Evolutionary conservation across 2,797 vertebrate genomes (phyloP).

Genomic region (Manis javanica): DNA sequence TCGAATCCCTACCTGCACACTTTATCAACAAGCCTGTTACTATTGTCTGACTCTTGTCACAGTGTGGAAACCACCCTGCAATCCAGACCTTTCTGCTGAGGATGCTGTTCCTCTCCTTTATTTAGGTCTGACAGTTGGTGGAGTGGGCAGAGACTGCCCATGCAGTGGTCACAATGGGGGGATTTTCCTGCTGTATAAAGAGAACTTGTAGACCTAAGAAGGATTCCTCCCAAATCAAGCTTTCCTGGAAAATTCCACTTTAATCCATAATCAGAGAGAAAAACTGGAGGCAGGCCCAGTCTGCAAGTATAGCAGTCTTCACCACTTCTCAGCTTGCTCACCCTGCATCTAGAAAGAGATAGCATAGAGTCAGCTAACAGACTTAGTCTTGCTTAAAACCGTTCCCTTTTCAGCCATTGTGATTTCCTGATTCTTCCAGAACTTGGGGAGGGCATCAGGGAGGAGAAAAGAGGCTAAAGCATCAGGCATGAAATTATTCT

Average conservation of each 20-base stretch:
- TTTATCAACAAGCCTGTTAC: background rate
- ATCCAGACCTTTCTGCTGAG: background rate
- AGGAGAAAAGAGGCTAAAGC: background rate
- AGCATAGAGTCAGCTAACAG: background rate
- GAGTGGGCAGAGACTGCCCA: background rate
- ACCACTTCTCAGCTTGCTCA: too few relatives aligned
- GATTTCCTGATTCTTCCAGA: background rate
- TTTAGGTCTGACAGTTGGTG: background rate
- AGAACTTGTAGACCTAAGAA: background rate
- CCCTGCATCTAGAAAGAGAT: background rate
- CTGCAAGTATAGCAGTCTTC: background rate
- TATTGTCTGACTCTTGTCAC: background rate
- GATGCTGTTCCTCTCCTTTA: background rate
- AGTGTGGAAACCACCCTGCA: background rate
- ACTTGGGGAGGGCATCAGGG: background rate
- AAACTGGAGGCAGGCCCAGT: background rate
- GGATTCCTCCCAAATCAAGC: slow-evolving; percentile 19
- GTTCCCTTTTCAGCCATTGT: too few relatives aligned
- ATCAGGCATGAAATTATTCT: background rate
- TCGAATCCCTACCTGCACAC: background rate
- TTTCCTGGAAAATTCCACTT: slow-evolving; percentile 66
- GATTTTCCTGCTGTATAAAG: background rate
- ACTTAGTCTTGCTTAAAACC: background rate
- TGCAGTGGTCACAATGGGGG: background rate
- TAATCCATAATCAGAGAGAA: background rate